Evolutionary conservation across 2,888 invertebrate genomes (phyloP), one percentile per base, ranked within the genome.

Genomic region (Tridacna crocea): DNA sequence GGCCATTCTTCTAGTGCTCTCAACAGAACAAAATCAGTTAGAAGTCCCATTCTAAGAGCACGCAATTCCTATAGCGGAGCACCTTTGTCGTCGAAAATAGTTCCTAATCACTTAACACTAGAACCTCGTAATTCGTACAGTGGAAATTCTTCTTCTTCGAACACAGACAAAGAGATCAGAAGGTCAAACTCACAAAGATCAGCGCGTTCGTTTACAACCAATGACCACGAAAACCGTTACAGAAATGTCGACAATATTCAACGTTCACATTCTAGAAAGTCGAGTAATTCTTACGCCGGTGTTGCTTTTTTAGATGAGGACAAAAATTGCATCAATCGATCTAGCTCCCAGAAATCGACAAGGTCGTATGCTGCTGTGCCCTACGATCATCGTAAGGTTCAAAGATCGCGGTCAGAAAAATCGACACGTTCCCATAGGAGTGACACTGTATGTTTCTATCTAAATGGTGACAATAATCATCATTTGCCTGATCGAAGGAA

Each of bases 361-460:
- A 48, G 24, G 12, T 70, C 70, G 24, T 47, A 51, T 17, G 47
- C 47, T 11, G 70, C 51, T 24, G 12, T 24, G 22, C 10, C 51
- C 24, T 11, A n/a, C 24, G 70, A 48, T 51, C 11, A 17, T 24
- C 47, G 47, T 10, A 22, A 70, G 36, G 48, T 70, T 26, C 70
- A 70, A 70, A 22, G 70, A 24, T 70, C 70, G 12, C 22, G 70
- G 4, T 70, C 70, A 15, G 70, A 70, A 51, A 70, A 51, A 24
- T 22, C 47, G 24, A 66, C 13, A 2, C 66, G 66, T 17, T 46
- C 66, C 0, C 19, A 51, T n/a, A 70, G 15, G 17, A 47, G 24
- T 22, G 70, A 51, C 8, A 22, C 22, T 17, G 51, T n/a, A 13
- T 15, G 46, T 19, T 36, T 36, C 12, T 51, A 70, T 26, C n/a